These are phyloP conservation scores for Hirtodrosophila cameraria DNA, from an alignment of 2,888 invertebrate species.

Conservation along the genomic window DNA sequence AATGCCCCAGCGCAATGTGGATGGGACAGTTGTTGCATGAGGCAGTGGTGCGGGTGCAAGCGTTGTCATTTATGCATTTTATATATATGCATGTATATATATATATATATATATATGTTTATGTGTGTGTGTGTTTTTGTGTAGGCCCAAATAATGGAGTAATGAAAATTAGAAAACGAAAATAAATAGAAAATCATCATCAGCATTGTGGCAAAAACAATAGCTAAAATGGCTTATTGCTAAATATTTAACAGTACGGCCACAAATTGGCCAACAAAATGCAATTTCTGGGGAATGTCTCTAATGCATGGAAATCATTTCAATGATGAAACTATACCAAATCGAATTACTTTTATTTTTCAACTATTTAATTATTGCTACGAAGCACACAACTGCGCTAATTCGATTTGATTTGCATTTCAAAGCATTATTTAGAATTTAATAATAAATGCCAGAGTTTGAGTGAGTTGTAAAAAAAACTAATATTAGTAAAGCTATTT, in stretches of 20 bases:
- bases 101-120: constrained; percentile 1
- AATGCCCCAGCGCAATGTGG: constrained; percentile 29
- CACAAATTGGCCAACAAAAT: constrained; percentile 17
- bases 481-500: neutral
- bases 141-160: constrained; percentile 5
- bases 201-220: constrained; percentile 18
- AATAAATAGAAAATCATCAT: constrained; percentile 46
- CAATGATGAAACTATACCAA: constrained; percentile 11
- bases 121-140: neutral
- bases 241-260: constrained; percentile 18
- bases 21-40: constrained; percentile 18
- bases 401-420: neutral
- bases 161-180: constrained; percentile 47
- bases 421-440: neutral
- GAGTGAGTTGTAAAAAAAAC: neutral
- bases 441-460: neutral
- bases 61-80: constrained; percentile 26
- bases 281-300: constrained; percentile 5
- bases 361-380: constrained; percentile 13
- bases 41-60: constrained; percentile 30
- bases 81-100: too few species aligned
- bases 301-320: constrained; percentile 29
- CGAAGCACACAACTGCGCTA: neutral
- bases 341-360: constrained; percentile 16
- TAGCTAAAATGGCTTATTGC: constrained; percentile 10